Percentiles rank a stretch among this genome's conserved stretches.
Conservation (phyloP, 2,797 vertebrate genomes). For the Spondyliosoma cantharus region DNA sequence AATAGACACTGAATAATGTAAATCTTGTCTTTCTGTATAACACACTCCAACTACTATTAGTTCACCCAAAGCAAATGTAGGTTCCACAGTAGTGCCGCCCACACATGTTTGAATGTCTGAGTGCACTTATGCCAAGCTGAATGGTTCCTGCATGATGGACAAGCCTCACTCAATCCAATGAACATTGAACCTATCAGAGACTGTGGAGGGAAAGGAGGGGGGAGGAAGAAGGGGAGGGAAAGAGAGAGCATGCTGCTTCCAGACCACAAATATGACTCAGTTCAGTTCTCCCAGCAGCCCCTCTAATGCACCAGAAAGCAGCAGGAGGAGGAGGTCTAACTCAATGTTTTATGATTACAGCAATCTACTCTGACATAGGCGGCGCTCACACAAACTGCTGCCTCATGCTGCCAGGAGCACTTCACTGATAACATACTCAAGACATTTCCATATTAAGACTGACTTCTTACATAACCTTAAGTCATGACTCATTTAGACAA, state of each 20-base stretch:
- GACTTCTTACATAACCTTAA: not conserved
- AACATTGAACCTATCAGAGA: conserved; percentile 33
- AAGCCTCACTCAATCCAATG: conserved; percentile 1
- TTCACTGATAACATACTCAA: not conserved
- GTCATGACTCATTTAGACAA: not conserved
- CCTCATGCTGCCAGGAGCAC: conserved; percentile 23
- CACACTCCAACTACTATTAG: not conserved
- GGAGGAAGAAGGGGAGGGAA: conserved; percentile 1
- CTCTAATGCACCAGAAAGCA: conserved; percentile 45
- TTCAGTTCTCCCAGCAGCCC: conserved; percentile 42
- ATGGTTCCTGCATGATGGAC: conserved; percentile 3
- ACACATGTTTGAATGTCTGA: conserved; percentile 17
- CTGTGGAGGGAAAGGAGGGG: not conserved
- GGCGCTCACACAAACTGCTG: conserved; percentile 23
- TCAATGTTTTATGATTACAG: conserved; percentile 59
- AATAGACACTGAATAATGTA: not conserved
- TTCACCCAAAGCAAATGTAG: not conserved
- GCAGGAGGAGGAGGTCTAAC: conserved; percentile 24
- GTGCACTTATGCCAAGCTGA: conserved; percentile 18
- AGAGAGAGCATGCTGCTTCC: conserved; percentile 26
- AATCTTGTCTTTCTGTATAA: not conserved
- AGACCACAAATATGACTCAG: conserved; percentile 68
- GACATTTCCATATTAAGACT: not conserved
- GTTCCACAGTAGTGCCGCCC: not conserved
- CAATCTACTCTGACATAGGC: conserved; percentile 11